Percentiles rank a stretch among this genome's conserved stretches.
Conservation (phyloP, 2,113 vertebrate genomes). For the Pavo muticus region DNA sequence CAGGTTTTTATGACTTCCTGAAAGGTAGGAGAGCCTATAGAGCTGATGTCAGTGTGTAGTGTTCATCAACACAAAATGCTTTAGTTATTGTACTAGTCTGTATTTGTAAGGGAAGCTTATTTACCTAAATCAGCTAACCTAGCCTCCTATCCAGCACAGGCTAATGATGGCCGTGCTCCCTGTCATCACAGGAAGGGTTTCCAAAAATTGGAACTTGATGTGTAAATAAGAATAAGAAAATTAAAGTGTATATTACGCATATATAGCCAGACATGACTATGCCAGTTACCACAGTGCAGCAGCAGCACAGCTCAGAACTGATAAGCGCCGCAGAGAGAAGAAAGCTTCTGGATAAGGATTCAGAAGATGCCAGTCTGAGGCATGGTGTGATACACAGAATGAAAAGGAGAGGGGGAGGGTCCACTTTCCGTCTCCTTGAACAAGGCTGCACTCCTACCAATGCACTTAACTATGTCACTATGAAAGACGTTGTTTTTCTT, state of each 20-base stretch:
- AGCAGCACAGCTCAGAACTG: accelerated
- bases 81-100: not conserved
- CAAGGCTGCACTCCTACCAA: not conserved
- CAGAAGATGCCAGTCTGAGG: not conserved
- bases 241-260: not conserved
- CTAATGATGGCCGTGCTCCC: not conserved
- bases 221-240: not conserved
- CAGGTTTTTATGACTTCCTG: not conserved
- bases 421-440: not conserved
- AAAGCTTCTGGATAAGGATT: not conserved
- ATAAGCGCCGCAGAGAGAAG: not conserved
- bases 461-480: not conserved
- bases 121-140: not conserved
- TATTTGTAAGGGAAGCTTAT: not conserved
- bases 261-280: not conserved
- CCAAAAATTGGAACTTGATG: not conserved
- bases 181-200: not conserved
- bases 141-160: not conserved
- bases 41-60: not conserved
- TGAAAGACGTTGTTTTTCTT: not conserved
- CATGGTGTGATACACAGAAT: not conserved
- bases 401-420: not conserved
- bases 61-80: not conserved
- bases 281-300: not conserved
- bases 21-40: not conserved